These are phyloP conservation scores for Apogon talboti DNA, from an alignment of 2,797 vertebrate species.

Conservation along the genomic window DNA sequence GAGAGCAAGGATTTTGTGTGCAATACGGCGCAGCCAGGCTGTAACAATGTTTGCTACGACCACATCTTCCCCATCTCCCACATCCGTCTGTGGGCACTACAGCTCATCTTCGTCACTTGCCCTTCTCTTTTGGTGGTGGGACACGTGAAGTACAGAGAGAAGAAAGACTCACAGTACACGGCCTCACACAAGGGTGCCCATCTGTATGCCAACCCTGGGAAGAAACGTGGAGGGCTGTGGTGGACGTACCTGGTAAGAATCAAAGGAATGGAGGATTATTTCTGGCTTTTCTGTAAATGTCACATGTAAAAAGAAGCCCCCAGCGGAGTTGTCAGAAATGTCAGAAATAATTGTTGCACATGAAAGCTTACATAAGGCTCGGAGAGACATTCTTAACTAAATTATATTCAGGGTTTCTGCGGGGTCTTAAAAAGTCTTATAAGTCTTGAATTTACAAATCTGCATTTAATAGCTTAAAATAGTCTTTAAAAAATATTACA, in stretches of 20 bases:
- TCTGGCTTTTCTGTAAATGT: neutral
- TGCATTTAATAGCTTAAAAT: too few relatives aligned
- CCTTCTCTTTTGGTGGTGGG: conserved; percentile 92
- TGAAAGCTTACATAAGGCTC: neutral
- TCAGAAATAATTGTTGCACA: conserved; percentile 5
- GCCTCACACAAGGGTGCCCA: conserved; percentile 38
- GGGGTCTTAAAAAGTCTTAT: too few relatives aligned
- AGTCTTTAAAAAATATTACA: too few relatives aligned
- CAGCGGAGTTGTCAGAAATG: neutral
- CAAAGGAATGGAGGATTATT: accelerated
- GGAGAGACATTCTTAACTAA: neutral
- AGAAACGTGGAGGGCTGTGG: conserved; percentile 92
- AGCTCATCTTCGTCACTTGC: conserved; percentile 97
- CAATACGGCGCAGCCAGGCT: conserved; percentile 92
- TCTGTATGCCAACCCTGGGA: conserved; percentile 85
- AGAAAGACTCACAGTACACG: conserved; percentile 77
- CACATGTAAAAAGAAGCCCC: neutral
- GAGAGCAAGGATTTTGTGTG: conserved; percentile 92
- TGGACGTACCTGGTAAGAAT: conserved; percentile 90
- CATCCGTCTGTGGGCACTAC: conserved; percentile 96
- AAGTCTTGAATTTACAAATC: too few relatives aligned
- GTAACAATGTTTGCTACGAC: conserved; percentile 90
- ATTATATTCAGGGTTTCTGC: too few relatives aligned
- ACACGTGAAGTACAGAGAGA: conserved; percentile 91
- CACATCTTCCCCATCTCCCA: conserved; percentile 94